A percentile compares a stretch with the other conserved stretches of the same genome.
Conservation (phyloP, 2,113 vertebrate genomes). For the Micronycteris hirsuta region DNA sequence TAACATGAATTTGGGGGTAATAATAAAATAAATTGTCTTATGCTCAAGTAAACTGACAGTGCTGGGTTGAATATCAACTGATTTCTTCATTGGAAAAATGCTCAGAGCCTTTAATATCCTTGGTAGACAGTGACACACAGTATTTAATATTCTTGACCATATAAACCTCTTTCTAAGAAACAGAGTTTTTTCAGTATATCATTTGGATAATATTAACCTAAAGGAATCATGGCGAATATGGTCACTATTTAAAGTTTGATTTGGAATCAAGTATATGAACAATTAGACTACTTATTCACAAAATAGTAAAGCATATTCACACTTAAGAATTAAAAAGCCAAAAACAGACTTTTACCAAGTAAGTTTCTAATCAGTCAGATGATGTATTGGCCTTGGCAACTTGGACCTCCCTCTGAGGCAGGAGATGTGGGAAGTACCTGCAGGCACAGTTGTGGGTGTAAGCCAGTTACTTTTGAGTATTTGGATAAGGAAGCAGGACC, state of each 20-base stretch:
- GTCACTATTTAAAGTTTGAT: neutral
- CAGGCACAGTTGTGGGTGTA: neutral
- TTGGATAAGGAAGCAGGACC: neutral
- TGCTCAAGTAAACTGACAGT: neutral
- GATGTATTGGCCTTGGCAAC: neutral
- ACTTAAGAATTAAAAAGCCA: neutral
- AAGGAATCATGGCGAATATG: neutral
- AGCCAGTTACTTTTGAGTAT: neutral
- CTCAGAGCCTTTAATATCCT: neutral
- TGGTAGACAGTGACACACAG: neutral
- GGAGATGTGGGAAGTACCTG: neutral
- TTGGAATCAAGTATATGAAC: neutral
- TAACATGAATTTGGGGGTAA: neutral
- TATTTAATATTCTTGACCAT: neutral
- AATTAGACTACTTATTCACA: neutral
- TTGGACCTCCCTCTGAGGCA: neutral
- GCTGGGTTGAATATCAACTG: neutral
- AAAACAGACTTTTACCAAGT: neutral
- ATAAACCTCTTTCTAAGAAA: neutral
- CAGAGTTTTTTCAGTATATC: neutral
- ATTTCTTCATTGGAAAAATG: neutral
- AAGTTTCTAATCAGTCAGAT: neutral
- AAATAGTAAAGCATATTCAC: neutral
- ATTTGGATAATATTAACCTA: neutral
- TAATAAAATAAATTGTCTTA: neutral